Percentiles rank a stretch among this genome's conserved stretches.
phyloP scores from a whole-genome alignment of 2,888 invertebrate species.

The Ormyrus pomaceus region DNA sequence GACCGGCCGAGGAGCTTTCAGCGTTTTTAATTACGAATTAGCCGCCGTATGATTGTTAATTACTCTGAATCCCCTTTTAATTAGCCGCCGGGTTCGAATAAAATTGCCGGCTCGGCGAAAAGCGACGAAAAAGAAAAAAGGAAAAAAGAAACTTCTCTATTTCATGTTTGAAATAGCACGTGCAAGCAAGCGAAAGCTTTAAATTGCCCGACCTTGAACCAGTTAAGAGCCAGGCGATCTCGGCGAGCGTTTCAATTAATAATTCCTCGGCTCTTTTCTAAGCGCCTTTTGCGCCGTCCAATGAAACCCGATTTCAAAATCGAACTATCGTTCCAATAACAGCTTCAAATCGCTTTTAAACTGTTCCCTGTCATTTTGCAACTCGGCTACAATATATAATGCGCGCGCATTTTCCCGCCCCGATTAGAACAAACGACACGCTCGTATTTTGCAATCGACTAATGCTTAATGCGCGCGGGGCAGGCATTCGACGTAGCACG shows the following conservation, averaged over 20 bases:
- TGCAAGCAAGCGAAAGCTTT: conserved; percentile 51
- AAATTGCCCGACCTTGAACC: conserved; percentile 57
- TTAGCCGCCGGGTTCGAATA: conserved; percentile 56
- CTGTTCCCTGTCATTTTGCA: no score
- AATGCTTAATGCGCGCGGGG: no score
- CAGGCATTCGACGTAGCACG: no score
- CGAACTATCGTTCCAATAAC: conserved; percentile 1
- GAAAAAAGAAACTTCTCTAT: conserved; percentile 47
- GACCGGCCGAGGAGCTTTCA: conserved; percentile 11
- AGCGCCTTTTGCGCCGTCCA: conserved; percentile 45
- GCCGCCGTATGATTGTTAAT: conserved; percentile 51
- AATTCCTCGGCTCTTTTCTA: conserved; percentile 55
- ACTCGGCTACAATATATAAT: no score
- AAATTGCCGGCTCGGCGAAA: conserved; percentile 24
- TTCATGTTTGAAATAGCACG: conserved; percentile 48
- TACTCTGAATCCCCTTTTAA: conserved; percentile 59
- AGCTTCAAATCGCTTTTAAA: background rate
- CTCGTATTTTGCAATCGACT: no score
- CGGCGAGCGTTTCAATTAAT: conserved; percentile 55
- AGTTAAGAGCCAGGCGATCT: conserved; percentile 53
- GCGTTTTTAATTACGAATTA: conserved; percentile 44
- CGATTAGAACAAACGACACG: no score
- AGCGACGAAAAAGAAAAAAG: background rate
- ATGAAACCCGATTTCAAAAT: conserved; percentile 42
- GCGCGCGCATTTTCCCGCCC: no score